phyloP scores from a whole-genome alignment of 1,140 invertebrate species.

The Drosophila pseudoobscura region DNA sequence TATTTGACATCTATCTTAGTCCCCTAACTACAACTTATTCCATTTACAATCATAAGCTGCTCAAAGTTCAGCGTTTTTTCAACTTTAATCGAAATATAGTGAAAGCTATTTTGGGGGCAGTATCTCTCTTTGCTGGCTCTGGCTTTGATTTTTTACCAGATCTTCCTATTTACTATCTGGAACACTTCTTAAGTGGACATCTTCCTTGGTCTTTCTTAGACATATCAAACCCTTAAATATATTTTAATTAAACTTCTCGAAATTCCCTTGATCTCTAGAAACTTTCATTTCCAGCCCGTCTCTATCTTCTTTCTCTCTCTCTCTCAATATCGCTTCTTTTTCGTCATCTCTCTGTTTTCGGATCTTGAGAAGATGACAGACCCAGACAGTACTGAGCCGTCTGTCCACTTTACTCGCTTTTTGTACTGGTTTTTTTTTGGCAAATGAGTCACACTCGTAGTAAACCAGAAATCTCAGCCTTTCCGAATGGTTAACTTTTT shows the following conservation, averaged over 20 bases:
- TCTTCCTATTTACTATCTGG: too few species aligned
- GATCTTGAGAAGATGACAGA: neutral
- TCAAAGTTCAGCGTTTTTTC: too few species aligned
- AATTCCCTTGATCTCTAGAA: neutral
- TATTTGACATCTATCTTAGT: too few species aligned
- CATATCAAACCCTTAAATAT: too few species aligned
- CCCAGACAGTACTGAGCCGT: neutral
- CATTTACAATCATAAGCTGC: too few species aligned
- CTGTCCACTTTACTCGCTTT: conserved; percentile 9
- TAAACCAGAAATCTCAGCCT: conserved; percentile 25
- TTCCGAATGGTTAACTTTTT: conserved; percentile 28
- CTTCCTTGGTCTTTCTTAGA: too few species aligned
- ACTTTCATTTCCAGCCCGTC: conserved; percentile 10
- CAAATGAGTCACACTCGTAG: conserved; percentile 15
- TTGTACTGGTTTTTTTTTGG: conserved; percentile 17
- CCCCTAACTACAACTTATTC: too few species aligned
- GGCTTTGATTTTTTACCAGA: too few species aligned
- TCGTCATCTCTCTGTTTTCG: neutral
- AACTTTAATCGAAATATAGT: too few species aligned
- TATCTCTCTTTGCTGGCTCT: too few species aligned
- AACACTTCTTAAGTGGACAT: too few species aligned
- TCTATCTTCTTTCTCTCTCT: neutral
- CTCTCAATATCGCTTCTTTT: neutral
- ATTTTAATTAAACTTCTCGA: neutral
- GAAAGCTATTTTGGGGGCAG: too few species aligned